Evolutionary conservation across 2,797 vertebrate genomes (phyloP).

Genomic region (Microchirus variegatus): DNA sequence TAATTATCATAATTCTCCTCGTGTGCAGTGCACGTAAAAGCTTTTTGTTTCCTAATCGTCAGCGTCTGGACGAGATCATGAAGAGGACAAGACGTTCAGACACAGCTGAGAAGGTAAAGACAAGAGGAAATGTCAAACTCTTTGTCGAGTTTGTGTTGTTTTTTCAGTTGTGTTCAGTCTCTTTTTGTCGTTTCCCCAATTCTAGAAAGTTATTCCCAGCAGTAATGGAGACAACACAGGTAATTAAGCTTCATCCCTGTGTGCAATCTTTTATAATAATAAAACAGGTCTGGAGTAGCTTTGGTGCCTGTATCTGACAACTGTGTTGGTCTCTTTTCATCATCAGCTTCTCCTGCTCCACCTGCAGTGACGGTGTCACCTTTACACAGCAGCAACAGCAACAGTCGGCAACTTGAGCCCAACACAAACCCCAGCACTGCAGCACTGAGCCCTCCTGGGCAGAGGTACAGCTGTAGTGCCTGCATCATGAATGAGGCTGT

Average conservation of each 20-base stretch:
- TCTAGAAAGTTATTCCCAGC: constrained; percentile 84
- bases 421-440: constrained; percentile 26
- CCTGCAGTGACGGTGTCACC: constrained; percentile 48
- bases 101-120: constrained; percentile 84
- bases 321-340: constrained; percentile 1
- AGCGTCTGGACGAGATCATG: constrained; percentile 99
- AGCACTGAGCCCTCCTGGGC: constrained; percentile 54
- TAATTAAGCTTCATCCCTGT: constrained; percentile 14
- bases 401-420: constrained; percentile 55
- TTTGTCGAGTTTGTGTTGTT: not conserved
- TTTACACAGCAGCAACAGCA: constrained; percentile 59
- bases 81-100: constrained; percentile 94
- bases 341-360: constrained; percentile 56
- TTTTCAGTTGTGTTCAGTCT: constrained; percentile 5
- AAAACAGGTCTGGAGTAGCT: not conserved
- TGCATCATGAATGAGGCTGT: not conserved
- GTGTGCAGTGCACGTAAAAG: not conserved
- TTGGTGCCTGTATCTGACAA: constrained; percentile 1
- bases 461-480: constrained; percentile 76
- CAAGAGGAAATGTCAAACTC: not conserved
- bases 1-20: not conserved
- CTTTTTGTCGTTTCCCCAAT: constrained; percentile 6
- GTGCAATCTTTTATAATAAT: not conserved
- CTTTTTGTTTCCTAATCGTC: constrained; percentile 9
- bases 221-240: constrained; percentile 85